Base-by-base conservation (phyloP, 92 coral and sea anemone genomes). In the Bergia puertoricense region DNA sequence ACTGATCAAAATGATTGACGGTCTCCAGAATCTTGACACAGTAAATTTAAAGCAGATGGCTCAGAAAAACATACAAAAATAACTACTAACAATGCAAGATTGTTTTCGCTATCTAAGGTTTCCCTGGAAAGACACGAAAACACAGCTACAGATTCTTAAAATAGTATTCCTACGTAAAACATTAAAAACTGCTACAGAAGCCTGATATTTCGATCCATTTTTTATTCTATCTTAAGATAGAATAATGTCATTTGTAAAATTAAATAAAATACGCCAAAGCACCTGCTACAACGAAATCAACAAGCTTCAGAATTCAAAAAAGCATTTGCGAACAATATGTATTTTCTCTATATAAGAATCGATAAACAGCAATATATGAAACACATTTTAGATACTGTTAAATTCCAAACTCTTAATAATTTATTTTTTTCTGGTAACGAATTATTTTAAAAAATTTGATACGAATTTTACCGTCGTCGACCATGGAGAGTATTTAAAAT, bases 1-100 rank as follows among this genome's bases (percentile, higher is more conserved):
- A 66, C 14, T 48, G 44, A 45, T 46, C 77, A 68, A 18, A 67
- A 48, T 68, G 78, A 84, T 69, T 84, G 87, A 84, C 87, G 67
- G 79, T 38, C 62, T 54, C 37, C 16, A 84, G 59, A 37, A 15
- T 84, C 75, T n/a, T 69, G 79, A 84, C 79, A 71, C 4, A 18
- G 44, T 43, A 22, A 11, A 51, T 48, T 10, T 11, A 30, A 67
- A 42, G 76, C 76, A 82, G 48, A 84, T 84, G 87, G 74, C 68
- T 37, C 15, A 45, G 36, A 82, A 71, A 69, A 45, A 5, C 11
- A 18, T 76, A 7, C 23, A 16, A 8, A 82, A 30, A 45, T 20
- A 71, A 66, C n/a, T 7, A 48, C 40, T 45, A 38, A 66, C 37
- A 30, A 30, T 22, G 23, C 16, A 20, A 44, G 43, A 66, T 82